phyloP scores from a whole-genome alignment of 2,113 vertebrate genomes.

The Rhynchomys soricoides region DNA sequence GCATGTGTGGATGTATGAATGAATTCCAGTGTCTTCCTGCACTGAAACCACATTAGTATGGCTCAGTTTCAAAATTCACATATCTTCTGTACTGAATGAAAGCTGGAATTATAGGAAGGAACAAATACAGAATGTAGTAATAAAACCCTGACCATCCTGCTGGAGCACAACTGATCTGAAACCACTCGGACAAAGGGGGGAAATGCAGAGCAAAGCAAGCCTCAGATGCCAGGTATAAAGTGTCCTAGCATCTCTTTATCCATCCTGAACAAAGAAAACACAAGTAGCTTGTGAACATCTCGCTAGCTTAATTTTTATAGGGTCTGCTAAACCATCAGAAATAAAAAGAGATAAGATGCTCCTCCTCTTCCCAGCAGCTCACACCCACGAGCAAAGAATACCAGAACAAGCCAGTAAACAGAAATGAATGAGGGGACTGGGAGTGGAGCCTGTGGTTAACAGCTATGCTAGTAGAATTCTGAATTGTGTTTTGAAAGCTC shows the following conservation, averaged over 20 bases:
- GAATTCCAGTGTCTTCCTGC: neutral
- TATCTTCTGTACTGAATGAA: neutral
- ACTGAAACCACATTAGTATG: neutral
- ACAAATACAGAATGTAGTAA: neutral
- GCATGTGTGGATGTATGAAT: neutral
- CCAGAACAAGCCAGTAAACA: neutral
- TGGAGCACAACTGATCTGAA: neutral
- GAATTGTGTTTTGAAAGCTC: constrained; percentile 46
- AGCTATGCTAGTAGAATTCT: neutral
- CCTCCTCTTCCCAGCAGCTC: neutral
- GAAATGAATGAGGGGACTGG: neutral
- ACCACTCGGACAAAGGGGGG: neutral
- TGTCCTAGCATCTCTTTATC: neutral
- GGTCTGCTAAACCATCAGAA: neutral
- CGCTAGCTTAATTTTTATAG: neutral
- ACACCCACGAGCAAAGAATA: neutral
- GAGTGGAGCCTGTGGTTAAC: neutral
- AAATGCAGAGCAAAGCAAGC: neutral
- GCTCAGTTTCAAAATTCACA: neutral
- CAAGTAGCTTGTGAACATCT: neutral
- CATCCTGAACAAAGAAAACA: neutral
- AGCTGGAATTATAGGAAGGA: neutral
- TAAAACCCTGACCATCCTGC: neutral
- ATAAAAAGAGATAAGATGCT: neutral
- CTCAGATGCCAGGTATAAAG: neutral